These are phyloP conservation scores for Apostichopus leukothele DNA, from an alignment of 53 echinoderm and acorn worm genomes.

Conservation along the genomic window DNA sequence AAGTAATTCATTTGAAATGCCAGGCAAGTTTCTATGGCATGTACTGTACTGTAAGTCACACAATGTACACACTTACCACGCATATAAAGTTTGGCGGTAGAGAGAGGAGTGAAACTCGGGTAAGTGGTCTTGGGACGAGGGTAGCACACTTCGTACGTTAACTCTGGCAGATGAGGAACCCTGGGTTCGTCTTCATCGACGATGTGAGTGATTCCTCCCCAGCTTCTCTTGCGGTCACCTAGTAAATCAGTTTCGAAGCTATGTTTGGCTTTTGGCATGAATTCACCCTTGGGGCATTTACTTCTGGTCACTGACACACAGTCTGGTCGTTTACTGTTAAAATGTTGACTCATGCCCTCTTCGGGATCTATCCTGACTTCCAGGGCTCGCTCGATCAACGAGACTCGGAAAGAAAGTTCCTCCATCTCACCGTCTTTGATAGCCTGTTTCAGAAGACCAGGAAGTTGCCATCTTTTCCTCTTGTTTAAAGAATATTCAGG, in stretches of 20 bases:
- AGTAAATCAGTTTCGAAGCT: constrained; percentile 50
- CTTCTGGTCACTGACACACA: constrained; percentile 60
- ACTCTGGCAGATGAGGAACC: constrained; percentile 4
- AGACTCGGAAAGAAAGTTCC: constrained; percentile 60
- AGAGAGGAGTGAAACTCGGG: neutral
- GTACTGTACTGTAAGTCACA: no score
- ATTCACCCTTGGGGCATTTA: constrained; percentile 44
- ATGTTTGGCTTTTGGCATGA: constrained; percentile 50
- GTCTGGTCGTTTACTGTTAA: neutral
- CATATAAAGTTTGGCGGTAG: neutral
- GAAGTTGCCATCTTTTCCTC: constrained; percentile 71
- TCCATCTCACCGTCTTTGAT: constrained; percentile 16
- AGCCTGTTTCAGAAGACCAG: constrained; percentile 60
- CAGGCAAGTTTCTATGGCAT: no score
- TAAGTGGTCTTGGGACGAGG: constrained; percentile 25
- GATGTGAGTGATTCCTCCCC: neutral
- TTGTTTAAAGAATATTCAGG: constrained; percentile 66
- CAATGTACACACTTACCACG: neutral
- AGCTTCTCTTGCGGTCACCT: constrained; percentile 37
- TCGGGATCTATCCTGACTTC: neutral
- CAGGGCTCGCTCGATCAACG: constrained; percentile 56
- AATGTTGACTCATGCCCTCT: neutral
- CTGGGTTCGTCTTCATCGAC: neutral
- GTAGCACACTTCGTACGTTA: constrained; percentile 41
- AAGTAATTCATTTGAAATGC: no score